A percentile compares a stretch with the other conserved stretches of the same genome.
Conservation (phyloP, 1,140 invertebrate genomes). For the Grapholita molesta region DNA sequence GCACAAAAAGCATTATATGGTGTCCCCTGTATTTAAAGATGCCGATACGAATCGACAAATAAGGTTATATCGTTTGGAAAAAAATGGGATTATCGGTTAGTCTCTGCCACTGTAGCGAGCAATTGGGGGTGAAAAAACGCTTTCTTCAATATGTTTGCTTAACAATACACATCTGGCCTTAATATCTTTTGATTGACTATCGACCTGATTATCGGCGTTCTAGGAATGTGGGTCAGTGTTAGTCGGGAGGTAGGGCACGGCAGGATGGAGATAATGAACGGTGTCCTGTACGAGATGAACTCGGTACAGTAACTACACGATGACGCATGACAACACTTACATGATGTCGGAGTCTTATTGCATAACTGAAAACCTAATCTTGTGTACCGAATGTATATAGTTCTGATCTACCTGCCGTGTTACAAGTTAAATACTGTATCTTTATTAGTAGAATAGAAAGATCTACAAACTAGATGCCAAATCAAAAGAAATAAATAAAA, state of each 20-base stretch:
- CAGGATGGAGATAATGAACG: slow-evolving; percentile 60
- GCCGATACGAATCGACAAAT: slow-evolving; percentile 63
- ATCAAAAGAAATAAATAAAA: too few species aligned
- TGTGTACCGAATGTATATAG: not conserved
- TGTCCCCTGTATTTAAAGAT: slow-evolving; percentile 59
- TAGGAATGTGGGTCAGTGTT: slow-evolving; percentile 66
- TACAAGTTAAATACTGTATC: too few species aligned
- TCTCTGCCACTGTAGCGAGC: slow-evolving; percentile 31
- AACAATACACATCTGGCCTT: slow-evolving; percentile 19
- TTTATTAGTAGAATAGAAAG: too few species aligned
- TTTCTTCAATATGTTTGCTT: slow-evolving; percentile 7
- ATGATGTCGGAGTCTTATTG: not conserved
- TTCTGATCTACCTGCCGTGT: too few species aligned
- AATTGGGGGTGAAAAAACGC: slow-evolving; percentile 11
- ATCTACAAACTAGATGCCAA: too few species aligned
- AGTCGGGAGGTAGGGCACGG: slow-evolving; percentile 40
- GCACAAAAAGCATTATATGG: slow-evolving; percentile 58
- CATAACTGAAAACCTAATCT: not conserved
- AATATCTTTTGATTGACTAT: slow-evolving; percentile 52
- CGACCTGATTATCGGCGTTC: slow-evolving; percentile 55
- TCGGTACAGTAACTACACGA: slow-evolving; percentile 47
- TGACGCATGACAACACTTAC: not conserved
- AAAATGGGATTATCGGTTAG: slow-evolving; percentile 65
- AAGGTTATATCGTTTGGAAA: slow-evolving; percentile 70
- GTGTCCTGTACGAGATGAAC: slow-evolving; percentile 51